Percentiles rank a stretch among this genome's conserved stretches.
phyloP scores from a whole-genome alignment of 1,140 invertebrate species.

The Atta colombica region DNA sequence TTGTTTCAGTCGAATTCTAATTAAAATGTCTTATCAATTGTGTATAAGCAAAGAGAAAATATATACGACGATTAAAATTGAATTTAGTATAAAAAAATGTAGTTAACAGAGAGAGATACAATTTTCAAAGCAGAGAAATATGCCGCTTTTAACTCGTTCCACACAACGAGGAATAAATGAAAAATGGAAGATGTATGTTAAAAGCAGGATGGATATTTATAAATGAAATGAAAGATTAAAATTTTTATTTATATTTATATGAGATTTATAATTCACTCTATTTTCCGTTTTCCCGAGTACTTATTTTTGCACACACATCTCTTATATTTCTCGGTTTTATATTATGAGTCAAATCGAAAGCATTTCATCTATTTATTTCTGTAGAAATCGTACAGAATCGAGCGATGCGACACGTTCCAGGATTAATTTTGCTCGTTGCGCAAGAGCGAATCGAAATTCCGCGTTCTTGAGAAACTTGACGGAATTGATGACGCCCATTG shows the following conservation, averaged over 20 bases:
- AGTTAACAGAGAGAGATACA: background rate
- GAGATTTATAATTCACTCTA: background rate
- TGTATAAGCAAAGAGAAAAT: background rate
- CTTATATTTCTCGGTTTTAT: background rate
- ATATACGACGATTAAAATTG: background rate
- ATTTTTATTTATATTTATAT: background rate
- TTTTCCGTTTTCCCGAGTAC: background rate
- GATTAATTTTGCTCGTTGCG: constrained; percentile 19
- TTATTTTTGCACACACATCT: background rate
- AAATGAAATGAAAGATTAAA: constrained; percentile 37
- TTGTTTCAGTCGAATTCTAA: no score
- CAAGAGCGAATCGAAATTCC: constrained; percentile 38
- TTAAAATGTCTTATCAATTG: background rate
- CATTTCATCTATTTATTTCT: background rate
- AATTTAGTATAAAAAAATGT: constrained; percentile 14
- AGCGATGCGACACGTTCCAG: background rate
- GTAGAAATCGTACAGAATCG: background rate
- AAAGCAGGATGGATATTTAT: constrained; percentile 11
- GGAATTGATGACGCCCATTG: constrained; percentile 51
- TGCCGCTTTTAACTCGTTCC: background rate
- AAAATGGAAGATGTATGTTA: background rate
- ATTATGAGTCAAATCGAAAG: background rate
- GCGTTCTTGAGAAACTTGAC: constrained; percentile 53
- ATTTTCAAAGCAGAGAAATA: constrained; percentile 4
- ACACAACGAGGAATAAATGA: background rate